Conservation (phyloP, 2,797 vertebrate species). For the Potorous gilbertii region DNA sequence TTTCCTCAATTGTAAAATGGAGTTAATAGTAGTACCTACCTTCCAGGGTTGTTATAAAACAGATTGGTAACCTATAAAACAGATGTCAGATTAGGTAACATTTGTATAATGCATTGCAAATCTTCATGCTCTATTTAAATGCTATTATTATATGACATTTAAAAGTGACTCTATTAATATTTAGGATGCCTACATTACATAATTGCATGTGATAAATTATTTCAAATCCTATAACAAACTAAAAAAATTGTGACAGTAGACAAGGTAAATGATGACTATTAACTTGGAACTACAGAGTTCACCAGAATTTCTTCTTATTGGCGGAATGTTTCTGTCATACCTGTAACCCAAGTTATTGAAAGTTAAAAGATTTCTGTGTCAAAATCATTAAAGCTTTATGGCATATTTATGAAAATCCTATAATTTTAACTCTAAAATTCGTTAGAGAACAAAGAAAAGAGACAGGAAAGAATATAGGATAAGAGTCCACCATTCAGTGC, state of each 20-base stretch:
- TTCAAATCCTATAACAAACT: slow-evolving; percentile 7
- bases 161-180: slow-evolving; percentile 29
- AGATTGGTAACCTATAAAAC: too few species aligned
- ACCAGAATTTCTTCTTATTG: not conserved
- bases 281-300: slow-evolving; percentile 2
- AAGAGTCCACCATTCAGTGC: not conserved
- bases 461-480: not conserved
- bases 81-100: not conserved
- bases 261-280: not conserved
- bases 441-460: not conserved
- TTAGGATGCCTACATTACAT: slow-evolving; percentile 51
- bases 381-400: slow-evolving; percentile 14
- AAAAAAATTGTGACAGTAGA: too few species aligned
- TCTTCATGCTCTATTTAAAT: slow-evolving; percentile 23
- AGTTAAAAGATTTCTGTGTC: slow-evolving; percentile 19
- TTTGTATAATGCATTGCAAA: slow-evolving; percentile 38
- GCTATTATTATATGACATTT: slow-evolving; percentile 6
- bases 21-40: too few species aligned
- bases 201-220: slow-evolving; percentile 46
- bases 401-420: not conserved
- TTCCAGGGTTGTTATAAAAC: too few species aligned
- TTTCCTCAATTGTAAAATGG: too few species aligned
- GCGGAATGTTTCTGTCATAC: slow-evolving; percentile 14
- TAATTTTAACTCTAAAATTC: too few species aligned
- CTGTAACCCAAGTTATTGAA: not conserved